Evolutionary conservation across 1,140 invertebrate species (phyloP), one percentile per base, ranked within the genome.

Genomic region (Microplitis mediator): DNA sequence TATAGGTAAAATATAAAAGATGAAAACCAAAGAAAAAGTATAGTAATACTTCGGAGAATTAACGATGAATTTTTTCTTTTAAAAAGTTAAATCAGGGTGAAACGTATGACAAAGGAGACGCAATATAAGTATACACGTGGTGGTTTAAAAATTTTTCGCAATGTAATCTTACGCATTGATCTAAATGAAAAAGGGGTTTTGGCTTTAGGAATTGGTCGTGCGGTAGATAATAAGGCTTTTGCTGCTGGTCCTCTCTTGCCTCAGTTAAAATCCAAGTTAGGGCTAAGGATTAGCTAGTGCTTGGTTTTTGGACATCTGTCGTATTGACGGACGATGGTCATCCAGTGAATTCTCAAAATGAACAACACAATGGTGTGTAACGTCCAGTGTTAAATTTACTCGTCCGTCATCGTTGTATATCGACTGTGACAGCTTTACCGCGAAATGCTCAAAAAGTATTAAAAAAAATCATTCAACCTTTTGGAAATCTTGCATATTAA

Each of bases 131-230:
- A 72, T 60, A 74, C 70, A 65, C 61, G 34, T n/a, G 16, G 32
- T 9, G 1, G 32, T 64, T 35, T 60, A 6, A 74, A 79, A 78
- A 77, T 72, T 83, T 86, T 87, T 85, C 81, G 85, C 85, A 82
- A 84, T 83, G 84, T 85, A 87, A 87, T 87, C 86, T 87, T 85
- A 77, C 81, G 81, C 80, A 86, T 87, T 85, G 81, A 87, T 87
- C 82, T 85, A 52, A 65, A 60, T 34, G 72, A 70, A 58, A 70
- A 70, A 61, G 81, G 85, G 39, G 39, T 39, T 39, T 80, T 84
- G 79, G 80, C 80, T 83, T 82, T 77, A 67, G 31, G 13, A 58
- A 16, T 61, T 14, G 39, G 51, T 34, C 45, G 63, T 74, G 52
- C 72, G 45, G 68, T 71, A 73, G 67, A 83, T 83, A 84, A 84